Evolutionary conservation across 2,797 vertebrate genomes (phyloP), one percentile per base, ranked within the genome.

Genomic region (Anguilla obscura): DNA sequence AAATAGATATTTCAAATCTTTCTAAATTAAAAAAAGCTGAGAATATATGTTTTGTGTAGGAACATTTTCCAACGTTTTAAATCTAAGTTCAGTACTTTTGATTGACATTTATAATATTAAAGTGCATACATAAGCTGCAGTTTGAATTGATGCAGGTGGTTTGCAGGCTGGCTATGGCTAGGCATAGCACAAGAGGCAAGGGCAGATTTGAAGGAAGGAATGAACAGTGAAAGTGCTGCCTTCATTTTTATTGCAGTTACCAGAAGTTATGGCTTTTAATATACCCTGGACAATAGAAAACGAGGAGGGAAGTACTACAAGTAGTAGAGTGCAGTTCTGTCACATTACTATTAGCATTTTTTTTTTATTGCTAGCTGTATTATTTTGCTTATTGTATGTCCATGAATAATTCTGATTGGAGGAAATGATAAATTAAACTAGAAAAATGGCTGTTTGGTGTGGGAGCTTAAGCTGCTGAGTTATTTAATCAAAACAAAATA

Each of bases 401-500:
- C 45, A 48, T 48, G 18, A 36, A 66, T 3, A 66, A 27, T 6
- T 60, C 3, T 66, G 4, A n/a, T n/a, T n/a, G 63, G 24, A 66
- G 63, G 56, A 66, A n/a, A 66, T 66, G 63, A 27, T n/a, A 27
- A 66, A 6, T 66, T 24, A 66, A 66, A 66, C 6, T 66, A 24
- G 8, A 27, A 66, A n/a, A n/a, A n/a, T 27, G 3, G 6, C 63
- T 66, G 24, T 66, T 66, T 66, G 63, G 63, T n/a, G 24, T 66
- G 63, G 54, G 10, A 16, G 14, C 2, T 79, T 40, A 79, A 40
- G 74, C 33, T 45, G 74, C 36, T 45, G 33, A 21, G 36, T 40
- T 56, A 82, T 83, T 48, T 66, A 87, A 83, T 40, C 24, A 58
- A 56, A 60, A 50, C 63, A 83, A 33, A 84, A 30, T 33, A 54